Evolutionary conservation across 1,140 invertebrate species (phyloP).

Genomic region (Heliconius eleuchia): DNA sequence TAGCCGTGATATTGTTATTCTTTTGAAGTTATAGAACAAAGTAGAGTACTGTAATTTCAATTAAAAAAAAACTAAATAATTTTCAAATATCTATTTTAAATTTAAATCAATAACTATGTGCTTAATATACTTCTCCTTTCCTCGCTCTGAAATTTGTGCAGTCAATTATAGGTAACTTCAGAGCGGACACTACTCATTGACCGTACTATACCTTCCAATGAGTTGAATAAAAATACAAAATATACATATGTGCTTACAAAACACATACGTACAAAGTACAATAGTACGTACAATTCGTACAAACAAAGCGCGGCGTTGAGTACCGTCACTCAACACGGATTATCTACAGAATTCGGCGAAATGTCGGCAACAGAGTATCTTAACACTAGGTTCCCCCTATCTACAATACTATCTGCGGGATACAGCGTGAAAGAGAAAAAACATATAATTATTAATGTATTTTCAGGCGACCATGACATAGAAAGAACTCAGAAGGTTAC

Average conservation of each 20-base stretch:
- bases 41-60: not conserved
- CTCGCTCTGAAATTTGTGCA: not conserved
- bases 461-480: constrained; percentile 95
- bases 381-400: not conserved
- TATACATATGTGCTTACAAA: too few species aligned
- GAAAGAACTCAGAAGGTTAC: constrained; percentile 95
- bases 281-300: too few species aligned
- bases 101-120: too few species aligned
- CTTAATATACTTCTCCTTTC: not conserved
- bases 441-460: not conserved
- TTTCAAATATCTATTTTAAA: too few species aligned
- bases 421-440: too few species aligned
- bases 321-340: not conserved
- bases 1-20: not conserved
- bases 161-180: too few species aligned
- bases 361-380: not conserved
- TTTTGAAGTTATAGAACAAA: not conserved
- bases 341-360: not conserved
- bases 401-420: too few species aligned
- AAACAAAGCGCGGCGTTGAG: not conserved
- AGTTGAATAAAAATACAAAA: too few species aligned
- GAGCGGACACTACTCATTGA: too few species aligned
- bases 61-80: too few species aligned
- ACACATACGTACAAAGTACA: too few species aligned
- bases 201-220: too few species aligned